Evolutionary conservation across 2,888 invertebrate genomes (phyloP).

Genomic region (Ferdinandea cuprea): DNA sequence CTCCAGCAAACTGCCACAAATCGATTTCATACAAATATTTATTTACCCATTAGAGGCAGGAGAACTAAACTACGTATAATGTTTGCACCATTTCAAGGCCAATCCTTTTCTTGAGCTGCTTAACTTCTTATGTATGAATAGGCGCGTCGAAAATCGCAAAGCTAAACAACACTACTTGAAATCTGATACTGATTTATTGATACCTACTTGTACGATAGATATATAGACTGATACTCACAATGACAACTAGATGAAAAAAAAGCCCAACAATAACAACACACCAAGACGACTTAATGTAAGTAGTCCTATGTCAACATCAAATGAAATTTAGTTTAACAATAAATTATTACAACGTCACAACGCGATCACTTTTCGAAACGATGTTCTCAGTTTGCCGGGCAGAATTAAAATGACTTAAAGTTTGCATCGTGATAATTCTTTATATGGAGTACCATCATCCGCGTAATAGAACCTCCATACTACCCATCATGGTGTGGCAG

Average conservation of each 20-base stretch:
- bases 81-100: not conserved
- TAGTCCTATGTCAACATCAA: slow-evolving; percentile 2
- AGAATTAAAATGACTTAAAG: slow-evolving; percentile 77
- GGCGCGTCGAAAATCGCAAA: not conserved
- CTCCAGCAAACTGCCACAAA: slow-evolving; percentile 19
- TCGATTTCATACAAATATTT: slow-evolving; percentile 28
- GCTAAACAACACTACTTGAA: slow-evolving; percentile 1
- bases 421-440: slow-evolving; percentile 76
- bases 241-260: not conserved
- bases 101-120: not conserved
- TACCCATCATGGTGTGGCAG: slow-evolving; percentile 38
- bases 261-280: slow-evolving; percentile 1
- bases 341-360: slow-evolving; percentile 16
- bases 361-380: slow-evolving; percentile 37
- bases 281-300: not conserved
- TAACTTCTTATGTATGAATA: not conserved
- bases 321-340: slow-evolving; percentile 4
- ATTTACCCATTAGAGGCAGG: slow-evolving; percentile 29
- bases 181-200: too few species aligned
- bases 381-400: slow-evolving; percentile 74
- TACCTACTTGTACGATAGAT: not conserved
- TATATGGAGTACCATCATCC: slow-evolving; percentile 75
- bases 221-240: slow-evolving; percentile 32
- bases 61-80: not conserved
- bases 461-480: slow-evolving; percentile 60